Evolutionary conservation across 2,888 invertebrate species (phyloP).

Genomic region (Ariolimax columbianus): DNA sequence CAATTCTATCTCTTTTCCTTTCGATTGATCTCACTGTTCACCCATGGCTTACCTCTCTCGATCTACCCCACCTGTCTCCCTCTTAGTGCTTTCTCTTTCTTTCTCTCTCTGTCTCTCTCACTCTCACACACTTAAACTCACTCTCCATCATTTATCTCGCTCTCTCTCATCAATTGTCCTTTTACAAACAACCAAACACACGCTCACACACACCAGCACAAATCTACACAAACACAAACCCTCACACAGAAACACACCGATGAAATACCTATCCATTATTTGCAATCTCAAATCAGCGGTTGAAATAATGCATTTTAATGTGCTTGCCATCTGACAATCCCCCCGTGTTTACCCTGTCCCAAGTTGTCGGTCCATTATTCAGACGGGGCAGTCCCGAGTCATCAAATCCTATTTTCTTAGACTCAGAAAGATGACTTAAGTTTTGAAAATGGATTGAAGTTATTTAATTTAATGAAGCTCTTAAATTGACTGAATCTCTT

Average conservation of each 20-base stretch:
- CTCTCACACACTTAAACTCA: too few species aligned
- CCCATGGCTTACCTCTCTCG: conserved; percentile 9
- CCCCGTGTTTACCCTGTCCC: not conserved
- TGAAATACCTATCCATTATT: not conserved
- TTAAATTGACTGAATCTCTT: conserved; percentile 1
- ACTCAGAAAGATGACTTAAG: conserved; percentile 6
- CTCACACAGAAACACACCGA: not conserved
- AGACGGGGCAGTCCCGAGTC: not conserved
- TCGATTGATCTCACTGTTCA: too few species aligned
- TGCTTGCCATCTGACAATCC: not conserved
- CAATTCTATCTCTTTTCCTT: too few species aligned
- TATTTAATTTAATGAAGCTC: conserved; percentile 1
- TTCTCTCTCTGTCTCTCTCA: not conserved
- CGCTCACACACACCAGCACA: not conserved
- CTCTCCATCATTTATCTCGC: too few species aligned
- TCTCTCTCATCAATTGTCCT: too few species aligned
- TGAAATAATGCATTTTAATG: not conserved
- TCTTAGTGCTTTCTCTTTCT: not conserved
- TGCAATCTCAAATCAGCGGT: not conserved
- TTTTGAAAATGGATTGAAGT: not conserved
- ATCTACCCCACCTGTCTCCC: not conserved
- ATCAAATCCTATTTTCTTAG: not conserved
- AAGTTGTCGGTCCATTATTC: not conserved
- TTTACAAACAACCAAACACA: too few species aligned
- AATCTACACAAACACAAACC: not conserved